Base-by-base conservation (phyloP, 2,888 invertebrate genomes). In the Lithophane semibrunnea region DNA sequence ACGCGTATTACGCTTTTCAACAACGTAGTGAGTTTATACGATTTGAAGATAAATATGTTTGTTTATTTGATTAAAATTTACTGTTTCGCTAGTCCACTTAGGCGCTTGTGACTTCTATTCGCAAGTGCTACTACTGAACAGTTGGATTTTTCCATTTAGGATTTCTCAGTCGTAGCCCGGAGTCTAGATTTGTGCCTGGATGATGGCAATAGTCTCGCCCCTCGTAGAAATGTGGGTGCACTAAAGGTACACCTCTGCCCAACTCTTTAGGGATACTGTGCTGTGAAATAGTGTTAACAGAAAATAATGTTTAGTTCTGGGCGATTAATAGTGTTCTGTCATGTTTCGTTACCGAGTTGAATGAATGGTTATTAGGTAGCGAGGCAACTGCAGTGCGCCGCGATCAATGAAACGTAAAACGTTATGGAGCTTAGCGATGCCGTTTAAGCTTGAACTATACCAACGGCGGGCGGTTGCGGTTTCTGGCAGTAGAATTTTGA, bases 401-500 rank as follows among this genome's bases (percentile, higher is more conserved):
- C 70, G 37, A 21, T 77, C 60, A 61, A 77, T 70, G 71, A 54
- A 69, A 60, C 18, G n/a, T 78, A 60, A 54, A 44, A 72, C 10
- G 37, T 44, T 24, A 29, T 58, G 42, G 72, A 77, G 64, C 5
- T 72, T 49, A 21, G 24, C n/a, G n/a, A 18, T 54, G 13, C 58
- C n/a, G 56, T 42, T 37, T 5, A n/a, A 16, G 7, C 5, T 56
- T 4, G n/a, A n/a, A 8, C 16, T 29, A 60, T 29, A 1, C 18
- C 13, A 3, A 60, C 29, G 8, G 9, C 29, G 60, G n/a, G n/a
- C n/a, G 16, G 3, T 2, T 60, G 3, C 16, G 29, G 29, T 58
- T 60, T 60, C 8, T 29, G 8, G 29, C 7, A 16, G 58, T 29
- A 60, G 8, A 16, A 60, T 60, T 60, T 60, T 29, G 58, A 60